Base-by-base conservation (phyloP, 2,888 invertebrate genomes). In the Dorcus hopei region DNA sequence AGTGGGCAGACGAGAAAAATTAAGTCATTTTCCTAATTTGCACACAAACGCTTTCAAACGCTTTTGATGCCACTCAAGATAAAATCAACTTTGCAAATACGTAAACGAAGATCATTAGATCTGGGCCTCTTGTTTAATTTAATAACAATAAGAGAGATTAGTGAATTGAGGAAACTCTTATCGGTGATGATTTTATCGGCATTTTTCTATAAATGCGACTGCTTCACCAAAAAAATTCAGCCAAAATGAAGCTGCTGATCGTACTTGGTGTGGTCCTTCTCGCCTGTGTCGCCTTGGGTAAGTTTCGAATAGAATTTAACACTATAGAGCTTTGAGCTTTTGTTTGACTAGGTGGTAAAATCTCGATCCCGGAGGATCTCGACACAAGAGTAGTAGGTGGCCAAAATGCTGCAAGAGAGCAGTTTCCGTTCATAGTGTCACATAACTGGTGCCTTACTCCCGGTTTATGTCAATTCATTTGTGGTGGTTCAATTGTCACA, bases 401-500 rank as follows among this genome's bases (percentile, higher is more conserved):
- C 0, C 70, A 69, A 53, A 73, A 74, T 33, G 76, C 79, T 0
- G 76, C 75, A 0, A 79, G 80, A 9, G 68, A 77, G 40, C 66
- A 70, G 50, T 70, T 73, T 3, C 81, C 81, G 0, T 78, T 80
- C 64, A 80, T 80, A 66, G 79, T 74, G 0, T 81, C 79, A 49
- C 48, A 56, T 19, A 52, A 59, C 38, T 59, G 59, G 59, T 55
- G 56, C 9, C 3, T 49, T 14, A 9, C 52, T n/a, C 26, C 26
- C 6, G 59, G 56, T 33, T 26, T 42, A 9, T 59, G 55, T 49
- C 52, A 49, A 38, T 80, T 70, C 54, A 76, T 77, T 49, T 82
- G 82, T 61, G 82, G 82, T 8, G 82, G 81, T 0, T 79, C 80
- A 3, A 79, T 82, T 51, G 70, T 81, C 41, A 78, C 69, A 55